These are phyloP conservation scores for Columbina picui DNA, from an alignment of 2,113 vertebrate genomes.

Conservation along the genomic window DNA sequence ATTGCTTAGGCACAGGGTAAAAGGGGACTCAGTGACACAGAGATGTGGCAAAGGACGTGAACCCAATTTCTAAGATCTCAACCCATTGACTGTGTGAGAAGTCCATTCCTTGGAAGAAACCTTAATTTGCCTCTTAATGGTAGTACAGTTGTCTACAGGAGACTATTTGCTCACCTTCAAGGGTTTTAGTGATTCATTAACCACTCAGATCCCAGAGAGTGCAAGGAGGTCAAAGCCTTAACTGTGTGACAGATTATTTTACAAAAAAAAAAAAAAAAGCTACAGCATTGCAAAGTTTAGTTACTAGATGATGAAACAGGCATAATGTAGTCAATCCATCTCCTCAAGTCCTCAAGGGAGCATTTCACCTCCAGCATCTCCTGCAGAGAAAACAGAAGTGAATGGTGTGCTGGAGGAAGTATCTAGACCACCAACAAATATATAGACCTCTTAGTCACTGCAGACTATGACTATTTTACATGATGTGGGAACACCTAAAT, in stretches of 20 bases:
- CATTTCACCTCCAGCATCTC: neutral
- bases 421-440: neutral
- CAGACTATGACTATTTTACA: too few relatives aligned
- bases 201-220: neutral
- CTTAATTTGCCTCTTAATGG: neutral
- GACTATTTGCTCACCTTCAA: neutral
- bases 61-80: neutral
- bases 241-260: neutral
- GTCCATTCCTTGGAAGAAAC: neutral
- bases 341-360: neutral
- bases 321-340: neutral
- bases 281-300: neutral
- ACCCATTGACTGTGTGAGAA: accelerated
- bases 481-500: too few relatives aligned
- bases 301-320: neutral
- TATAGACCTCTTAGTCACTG: neutral
- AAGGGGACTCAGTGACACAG: neutral
- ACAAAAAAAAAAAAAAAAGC: neutral
- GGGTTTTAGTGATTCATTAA: neutral
- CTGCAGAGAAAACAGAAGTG: neutral
- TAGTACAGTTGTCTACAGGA: neutral
- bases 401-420: neutral
- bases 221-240: neutral
- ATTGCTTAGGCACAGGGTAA: neutral
- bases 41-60: neutral